Base-by-base conservation (phyloP, 2,888 invertebrate genomes). In the Schizaphis graminum region DNA sequence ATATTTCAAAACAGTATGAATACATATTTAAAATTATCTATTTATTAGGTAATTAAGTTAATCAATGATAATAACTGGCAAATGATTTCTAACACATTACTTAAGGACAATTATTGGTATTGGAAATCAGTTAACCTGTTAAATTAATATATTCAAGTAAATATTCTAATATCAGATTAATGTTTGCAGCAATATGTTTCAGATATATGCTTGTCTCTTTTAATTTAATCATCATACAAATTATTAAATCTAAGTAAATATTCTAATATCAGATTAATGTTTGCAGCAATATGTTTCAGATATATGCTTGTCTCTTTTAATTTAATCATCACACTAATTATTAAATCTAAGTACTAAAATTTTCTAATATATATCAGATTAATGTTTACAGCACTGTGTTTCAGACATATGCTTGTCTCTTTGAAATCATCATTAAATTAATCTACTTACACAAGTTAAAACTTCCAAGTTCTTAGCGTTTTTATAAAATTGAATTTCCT, bases 341-440 rank as follows among this genome's bases (percentile, higher is more conserved):
- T 41, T 86, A 47, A 10, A 53, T 88, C 11, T 13, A 61, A n/a
- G 13, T 53, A 47, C 1, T 4, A 44, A 53, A 21, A 61, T 49
- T 1, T 41, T 44, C 26, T 44, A 26, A 41, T 24, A 44, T 91
- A 41, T 24, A 44, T 91, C 91, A 86, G 91, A 91, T 91, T 91
- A 13, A 57, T n/a, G 7, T 57, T 86, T 35, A 4, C 91, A 86
- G n/a, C 92, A 92, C 1, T 35, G 35, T 49, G 13, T 61, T 16
- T 92, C 92, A 92, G 92, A 88, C 21, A 92, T 92, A 92, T 92
- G 92, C 87, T 92, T 92, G 92, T 92, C 92, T 88, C 35, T 67
- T 47, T 88, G 4, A 67, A 61, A 92, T 91, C 85, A 92, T 87
- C 86, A 93, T 88, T 8, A 53, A 35, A 21, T n/a, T n/a, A 16